Conservation (phyloP, 2,113 vertebrate species). For the Pomatostomus ruficeps region DNA sequence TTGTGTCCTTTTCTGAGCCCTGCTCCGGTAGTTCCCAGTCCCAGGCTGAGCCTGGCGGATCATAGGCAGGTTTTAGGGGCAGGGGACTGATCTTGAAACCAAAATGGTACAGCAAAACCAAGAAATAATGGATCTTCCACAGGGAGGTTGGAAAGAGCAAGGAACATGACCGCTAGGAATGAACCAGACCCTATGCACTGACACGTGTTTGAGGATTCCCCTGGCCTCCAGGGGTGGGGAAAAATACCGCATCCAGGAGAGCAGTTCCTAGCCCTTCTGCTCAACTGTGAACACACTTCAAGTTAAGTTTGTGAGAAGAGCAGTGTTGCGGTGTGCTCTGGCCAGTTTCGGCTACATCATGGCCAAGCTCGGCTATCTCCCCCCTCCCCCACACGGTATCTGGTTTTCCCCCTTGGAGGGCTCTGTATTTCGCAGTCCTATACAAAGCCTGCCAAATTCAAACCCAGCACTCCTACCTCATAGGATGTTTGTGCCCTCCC, state of each 20-base stretch:
- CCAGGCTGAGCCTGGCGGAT: background rate
- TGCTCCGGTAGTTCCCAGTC: background rate
- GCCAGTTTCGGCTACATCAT: no score
- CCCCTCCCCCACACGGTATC: no score
- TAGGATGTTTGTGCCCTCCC: no score
- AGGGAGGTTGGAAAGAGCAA: background rate
- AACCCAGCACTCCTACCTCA: no score
- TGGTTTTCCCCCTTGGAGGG: no score
- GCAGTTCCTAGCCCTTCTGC: background rate
- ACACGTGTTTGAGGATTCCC: rapidly evolving
- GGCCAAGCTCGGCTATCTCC: no score
- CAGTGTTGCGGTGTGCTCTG: no score
- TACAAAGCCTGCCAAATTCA: no score
- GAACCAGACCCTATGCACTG: background rate
- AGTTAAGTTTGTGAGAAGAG: background rate
- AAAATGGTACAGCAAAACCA: background rate
- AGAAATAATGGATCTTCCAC: background rate
- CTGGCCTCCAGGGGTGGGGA: rapidly evolving
- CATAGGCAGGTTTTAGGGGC: background rate
- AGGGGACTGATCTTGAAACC: background rate
- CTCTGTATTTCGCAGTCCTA: no score
- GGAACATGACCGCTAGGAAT: background rate
- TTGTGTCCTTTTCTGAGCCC: background rate
- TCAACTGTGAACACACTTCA: rapidly evolving
- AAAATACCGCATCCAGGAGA: background rate